Evolutionary conservation across 2,113 vertebrate genomes (phyloP), one percentile per base, ranked within the genome.

Genomic region (Hirundichthys speculiger): DNA sequence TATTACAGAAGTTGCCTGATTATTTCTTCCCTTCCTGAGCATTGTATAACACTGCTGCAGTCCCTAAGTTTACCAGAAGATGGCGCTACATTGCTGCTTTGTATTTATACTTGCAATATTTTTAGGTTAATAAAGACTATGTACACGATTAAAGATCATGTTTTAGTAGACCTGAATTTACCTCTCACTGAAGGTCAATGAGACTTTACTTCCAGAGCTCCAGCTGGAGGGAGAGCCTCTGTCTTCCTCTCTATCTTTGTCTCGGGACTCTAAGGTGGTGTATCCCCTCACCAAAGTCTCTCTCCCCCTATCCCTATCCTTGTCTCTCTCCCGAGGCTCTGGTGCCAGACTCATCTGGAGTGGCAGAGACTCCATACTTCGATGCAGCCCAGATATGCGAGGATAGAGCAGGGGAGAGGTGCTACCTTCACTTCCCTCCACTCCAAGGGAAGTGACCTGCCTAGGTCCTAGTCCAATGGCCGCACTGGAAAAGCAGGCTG

Each of bases 341-440:
- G 93, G 92, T 61, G 94, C 94, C 83, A 98, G 92, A 72, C 96
- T 98, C 93, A 99, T 95, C 19, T 95, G 94, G 76, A 96, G 93
- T 20, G 94, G 92, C 64, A 98, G 91, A 3, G 95, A 98, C 90
- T 99, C 97, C 95, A 99, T 94, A 87, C 97, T 99, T 73, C 96
- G 94, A 82, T 98, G 96, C 69, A 98, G 90, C 40, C 96, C 88
- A 0, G 96, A 96, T 73, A 98, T 91, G 49, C 96, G 95, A 49
- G 96, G 87, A 84, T 96, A 96, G 87, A 97, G 93, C 79, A 94
- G 91, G 19, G 94, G 92, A 71, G 95, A 96, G 52, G 92, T 83
- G 0, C 64, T 76, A 8, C 81, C 82, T 21, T 92, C 81, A 0
- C 64, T 76, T 16, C 61, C 61, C 46, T 80, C 80, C 16, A 83